Evolutionary conservation across 2,797 vertebrate species (phyloP).

Genomic region (Ptychadena robeensis): DNA sequence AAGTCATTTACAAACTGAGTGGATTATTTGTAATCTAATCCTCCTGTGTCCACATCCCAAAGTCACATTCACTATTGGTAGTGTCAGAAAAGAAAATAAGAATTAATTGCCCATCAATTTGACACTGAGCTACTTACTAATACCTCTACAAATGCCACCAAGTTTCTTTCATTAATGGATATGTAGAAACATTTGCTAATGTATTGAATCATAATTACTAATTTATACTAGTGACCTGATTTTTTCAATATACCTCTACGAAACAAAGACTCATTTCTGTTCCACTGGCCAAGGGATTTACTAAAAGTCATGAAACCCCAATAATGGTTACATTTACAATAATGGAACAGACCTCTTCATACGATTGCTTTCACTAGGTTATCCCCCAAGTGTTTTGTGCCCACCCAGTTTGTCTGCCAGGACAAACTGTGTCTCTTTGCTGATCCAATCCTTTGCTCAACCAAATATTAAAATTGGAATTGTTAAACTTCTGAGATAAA

Average conservation of each 20-base stretch:
- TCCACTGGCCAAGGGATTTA: background rate
- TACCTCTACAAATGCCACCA: background rate
- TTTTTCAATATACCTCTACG: background rate
- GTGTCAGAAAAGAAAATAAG: constrained; percentile 54
- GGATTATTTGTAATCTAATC: constrained; percentile 60
- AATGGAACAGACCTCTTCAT: background rate
- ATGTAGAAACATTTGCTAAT: background rate
- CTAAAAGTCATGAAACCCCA: background rate
- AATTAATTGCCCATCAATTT: constrained; percentile 48
- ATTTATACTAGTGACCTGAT: background rate
- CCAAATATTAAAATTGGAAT: background rate
- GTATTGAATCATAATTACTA: background rate
- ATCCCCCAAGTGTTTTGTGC: background rate
- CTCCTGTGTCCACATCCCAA: constrained; percentile 50
- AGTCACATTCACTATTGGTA: constrained; percentile 45
- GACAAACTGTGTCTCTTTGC: background rate
- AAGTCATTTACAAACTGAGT: constrained; percentile 62
- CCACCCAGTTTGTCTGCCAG: no score
- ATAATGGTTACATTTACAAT: background rate
- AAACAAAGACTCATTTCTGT: background rate
- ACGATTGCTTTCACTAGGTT: background rate
- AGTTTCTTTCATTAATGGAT: background rate
- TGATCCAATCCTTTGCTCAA: background rate
- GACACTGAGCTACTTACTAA: constrained; percentile 27
- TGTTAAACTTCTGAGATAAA: background rate